phyloP scores from a whole-genome alignment of 1,140 invertebrate species.

The Heterodera carotae region DNA sequence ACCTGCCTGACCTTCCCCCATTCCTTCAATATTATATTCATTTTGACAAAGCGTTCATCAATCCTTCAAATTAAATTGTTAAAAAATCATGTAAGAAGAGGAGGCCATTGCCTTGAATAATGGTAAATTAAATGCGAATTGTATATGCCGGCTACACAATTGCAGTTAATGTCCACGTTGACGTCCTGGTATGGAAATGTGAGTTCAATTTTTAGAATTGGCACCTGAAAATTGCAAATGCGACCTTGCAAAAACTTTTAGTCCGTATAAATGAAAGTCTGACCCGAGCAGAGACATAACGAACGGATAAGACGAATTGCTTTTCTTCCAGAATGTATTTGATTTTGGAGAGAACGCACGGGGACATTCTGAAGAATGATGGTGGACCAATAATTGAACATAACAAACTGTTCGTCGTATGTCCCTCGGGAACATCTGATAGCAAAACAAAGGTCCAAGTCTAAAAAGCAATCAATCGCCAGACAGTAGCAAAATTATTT shows the following conservation, averaged over 20 bases:
- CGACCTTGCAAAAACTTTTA: not conserved
- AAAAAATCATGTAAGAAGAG: not conserved
- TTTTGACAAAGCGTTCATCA: conserved; percentile 35
- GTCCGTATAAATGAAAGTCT: too few species aligned
- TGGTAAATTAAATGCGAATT: conserved; percentile 43
- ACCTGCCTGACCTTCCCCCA: conserved; percentile 34
- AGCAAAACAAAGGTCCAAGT: conserved; percentile 38
- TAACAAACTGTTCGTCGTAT: conserved; percentile 37
- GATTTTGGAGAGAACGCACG: conserved; percentile 22
- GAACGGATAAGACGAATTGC: conserved; percentile 15
- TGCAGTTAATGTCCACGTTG: conserved; percentile 53
- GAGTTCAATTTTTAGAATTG: conserved; percentile 35
- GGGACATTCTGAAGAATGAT: conserved; percentile 9
- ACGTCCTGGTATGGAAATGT: conserved; percentile 39
- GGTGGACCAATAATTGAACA: not conserved
- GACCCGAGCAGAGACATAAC: conserved; percentile 25
- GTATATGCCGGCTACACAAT: conserved; percentile 53
- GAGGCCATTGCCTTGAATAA: conserved; percentile 26
- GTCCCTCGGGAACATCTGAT: conserved; percentile 27
- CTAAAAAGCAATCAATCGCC: too few species aligned
- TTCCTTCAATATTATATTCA: conserved; percentile 39
- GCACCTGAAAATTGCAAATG: conserved; percentile 33
- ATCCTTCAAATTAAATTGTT: conserved; percentile 18
- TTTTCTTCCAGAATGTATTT: conserved; percentile 21
- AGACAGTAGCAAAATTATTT: not conserved